These are phyloP conservation scores for Rhyacichthys aspro DNA, from an alignment of 2,797 vertebrate species.

Conservation along the genomic window DNA sequence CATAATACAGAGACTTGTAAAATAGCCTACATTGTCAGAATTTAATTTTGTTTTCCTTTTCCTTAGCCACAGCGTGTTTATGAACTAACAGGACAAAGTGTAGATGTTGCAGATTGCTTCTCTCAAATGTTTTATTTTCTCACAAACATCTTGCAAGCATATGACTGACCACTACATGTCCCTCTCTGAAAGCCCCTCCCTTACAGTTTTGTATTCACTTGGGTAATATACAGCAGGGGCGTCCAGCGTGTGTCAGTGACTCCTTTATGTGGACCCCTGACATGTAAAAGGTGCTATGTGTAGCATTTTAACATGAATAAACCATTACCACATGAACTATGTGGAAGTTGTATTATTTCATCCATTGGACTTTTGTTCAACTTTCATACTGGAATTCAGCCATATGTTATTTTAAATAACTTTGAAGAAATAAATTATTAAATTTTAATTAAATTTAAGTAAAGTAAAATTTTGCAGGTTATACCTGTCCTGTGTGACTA, in stretches of 20 bases:
- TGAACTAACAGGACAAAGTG: slow-evolving; percentile 46
- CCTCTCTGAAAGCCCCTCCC: slow-evolving; percentile 12
- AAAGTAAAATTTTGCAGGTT: too few relatives aligned
- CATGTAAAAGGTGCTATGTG: slow-evolving; percentile 52
- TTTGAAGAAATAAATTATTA: too few relatives aligned
- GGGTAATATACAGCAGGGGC: slow-evolving; percentile 11
- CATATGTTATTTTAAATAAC: too few relatives aligned
- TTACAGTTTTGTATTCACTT: slow-evolving; percentile 37
- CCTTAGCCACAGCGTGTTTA: slow-evolving; percentile 48
- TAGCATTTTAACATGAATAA: slow-evolving; percentile 63
- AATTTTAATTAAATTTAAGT: too few relatives aligned
- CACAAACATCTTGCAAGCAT: slow-evolving; percentile 26
- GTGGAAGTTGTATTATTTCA: slow-evolving; percentile 7
- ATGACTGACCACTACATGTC: slow-evolving; percentile 13
- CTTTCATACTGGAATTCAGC: too few relatives aligned
- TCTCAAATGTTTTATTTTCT: slow-evolving; percentile 56
- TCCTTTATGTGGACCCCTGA: slow-evolving; percentile 33
- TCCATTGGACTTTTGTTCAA: background rate
- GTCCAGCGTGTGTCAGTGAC: slow-evolving; percentile 17
- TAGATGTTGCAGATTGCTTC: slow-evolving; percentile 51
- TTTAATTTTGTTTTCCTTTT: slow-evolving; percentile 33
- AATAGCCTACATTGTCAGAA: slow-evolving; percentile 33
- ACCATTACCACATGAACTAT: slow-evolving; percentile 48
- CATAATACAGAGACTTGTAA: slow-evolving; percentile 67
- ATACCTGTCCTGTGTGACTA: too few relatives aligned